Evolutionary conservation across 2,888 invertebrate genomes (phyloP), one percentile per base, ranked within the genome.

Genomic region (Seira sanloemensis): DNA sequence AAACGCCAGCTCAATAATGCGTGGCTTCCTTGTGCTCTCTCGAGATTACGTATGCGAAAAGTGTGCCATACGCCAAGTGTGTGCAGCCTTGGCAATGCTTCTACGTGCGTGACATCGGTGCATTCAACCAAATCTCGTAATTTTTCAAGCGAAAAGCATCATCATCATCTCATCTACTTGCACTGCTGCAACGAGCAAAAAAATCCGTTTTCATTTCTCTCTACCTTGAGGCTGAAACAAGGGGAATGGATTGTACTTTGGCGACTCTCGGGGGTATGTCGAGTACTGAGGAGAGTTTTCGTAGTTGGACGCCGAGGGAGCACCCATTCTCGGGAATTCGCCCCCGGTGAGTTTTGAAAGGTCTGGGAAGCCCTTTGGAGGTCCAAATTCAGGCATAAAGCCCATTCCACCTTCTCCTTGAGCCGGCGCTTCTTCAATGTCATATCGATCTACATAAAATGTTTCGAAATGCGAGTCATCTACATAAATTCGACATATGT

Each of bases 321-420:
- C 73, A 18, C 27, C 79, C 79, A 79, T 79, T 66, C 67, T 76
- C 16, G 83, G 74, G 54, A 87, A 87, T 58, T 83, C 80, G 19
- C 86, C 88, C 2, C 86, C 87, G 1, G 87, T 76, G 12, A 86
- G 66, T 12, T 86, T 84, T 9, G 73, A 73, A 54, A 88, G 74
- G 23, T 71, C 84, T 4, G 88, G 88, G 77, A 88, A 88, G 0
- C 87, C 88, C 23, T 87, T 78, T 12, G 88, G 88, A 67, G 87
- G 88, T 4, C 88, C 88, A 69, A 85, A 74, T 25, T 74, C 80
- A 12, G 68, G 68, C 80, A 80, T 80, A 25, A 80, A 80, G 25
- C 80, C 80, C 69, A 80, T 69, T 0, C 58, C 69, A 24, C 25
- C 9, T 2, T 69, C 26, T 18, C 50, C 46, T 0, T 62, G 21